Evolutionary conservation across 2,113 vertebrate genomes (phyloP), one percentile per base, ranked within the genome.

Genomic region (Rostratula benghalensis): DNA sequence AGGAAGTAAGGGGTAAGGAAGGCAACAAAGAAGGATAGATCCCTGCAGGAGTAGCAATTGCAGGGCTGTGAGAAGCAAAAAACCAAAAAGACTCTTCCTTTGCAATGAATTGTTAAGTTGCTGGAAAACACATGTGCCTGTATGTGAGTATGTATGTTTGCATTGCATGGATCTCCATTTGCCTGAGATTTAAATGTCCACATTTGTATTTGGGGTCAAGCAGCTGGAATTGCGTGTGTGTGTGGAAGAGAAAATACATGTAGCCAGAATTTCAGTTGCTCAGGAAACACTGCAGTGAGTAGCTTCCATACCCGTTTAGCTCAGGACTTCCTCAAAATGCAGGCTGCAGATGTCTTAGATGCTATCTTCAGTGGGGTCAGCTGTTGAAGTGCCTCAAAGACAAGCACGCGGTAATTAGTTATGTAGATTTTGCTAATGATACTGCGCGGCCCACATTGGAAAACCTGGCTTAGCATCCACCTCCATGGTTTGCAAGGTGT

Each of bases 121-220:
- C 77, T 74, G 73, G 23, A 43, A 86, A 70, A 53, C 1, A 0
- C 1, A 1, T 48, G 20, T 78, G 35, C 25, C 18, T 43, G 6
- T 56, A 7, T 37, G 25, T 68, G 57, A 13, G 10, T 51, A 33
- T 0, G 0, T 56, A 6, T 59, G 27, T 87, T 91, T 96, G 53
- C 54, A 63, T 59, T 76, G 27, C 31, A 51, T 53, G 43, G 57
- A 76, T 70, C 39, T 11, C 3, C 61, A 90, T 92, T 80, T 93
- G 80, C 54, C 74, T 51, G 74, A 85, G 69, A 83, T 93, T 80
- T 91, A 48, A 65, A 71, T 89, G 33, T 11, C 35, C 1, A 1
- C 56, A 33, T 91, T 83, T 89, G 39, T 83, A 16, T 95, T 81
- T 87, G 67, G 87, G 67, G 54, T 67, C 53, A 83, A 59, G 51